Evolutionary conservation across 2,797 vertebrate species (phyloP).

Genomic region (Urosaurus nigricauda): DNA sequence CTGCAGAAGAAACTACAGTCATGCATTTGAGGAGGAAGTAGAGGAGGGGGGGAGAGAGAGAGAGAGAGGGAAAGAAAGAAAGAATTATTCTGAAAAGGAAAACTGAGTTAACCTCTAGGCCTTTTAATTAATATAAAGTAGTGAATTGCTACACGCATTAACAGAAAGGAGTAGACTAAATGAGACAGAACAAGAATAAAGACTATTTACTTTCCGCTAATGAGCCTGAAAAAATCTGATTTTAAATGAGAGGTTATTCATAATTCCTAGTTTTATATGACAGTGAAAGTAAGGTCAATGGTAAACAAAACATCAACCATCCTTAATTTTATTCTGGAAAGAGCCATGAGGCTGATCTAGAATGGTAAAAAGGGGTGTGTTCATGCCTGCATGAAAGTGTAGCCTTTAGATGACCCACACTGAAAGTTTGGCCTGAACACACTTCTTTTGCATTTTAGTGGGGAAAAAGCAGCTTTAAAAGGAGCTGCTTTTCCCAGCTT

Average conservation of each 20-base stretch:
- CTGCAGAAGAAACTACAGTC: conserved; percentile 70
- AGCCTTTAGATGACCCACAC: too few species aligned
- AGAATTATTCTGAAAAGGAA: conserved; percentile 67
- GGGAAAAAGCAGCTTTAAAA: too few species aligned
- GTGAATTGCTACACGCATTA: conserved; percentile 76
- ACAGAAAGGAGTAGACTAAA: conserved; percentile 63
- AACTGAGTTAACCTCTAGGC: conserved; percentile 71
- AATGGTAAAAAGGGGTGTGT: too few species aligned
- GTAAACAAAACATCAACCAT: conserved; percentile 56
- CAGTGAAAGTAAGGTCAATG: conserved; percentile 73
- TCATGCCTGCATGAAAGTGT: too few species aligned
- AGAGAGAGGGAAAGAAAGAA: background rate
- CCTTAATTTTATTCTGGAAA: background rate
- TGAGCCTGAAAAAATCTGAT: conserved; percentile 66
- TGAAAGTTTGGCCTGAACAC: too few species aligned
- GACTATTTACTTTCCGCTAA: conserved; percentile 64
- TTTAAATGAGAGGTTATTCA: conserved; percentile 73
- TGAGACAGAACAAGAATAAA: conserved; percentile 75
- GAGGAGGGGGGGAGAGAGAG: background rate
- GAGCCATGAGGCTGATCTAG: too few species aligned
- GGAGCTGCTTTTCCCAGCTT: too few species aligned
- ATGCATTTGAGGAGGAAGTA: conserved; percentile 57
- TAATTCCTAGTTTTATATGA: conserved; percentile 77
- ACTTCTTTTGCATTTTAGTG: too few species aligned
- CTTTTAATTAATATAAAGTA: conserved; percentile 66